These are phyloP conservation scores for Strigamia crassipes DNA, from an alignment of 2,888 invertebrate species.

Conservation along the genomic window DNA sequence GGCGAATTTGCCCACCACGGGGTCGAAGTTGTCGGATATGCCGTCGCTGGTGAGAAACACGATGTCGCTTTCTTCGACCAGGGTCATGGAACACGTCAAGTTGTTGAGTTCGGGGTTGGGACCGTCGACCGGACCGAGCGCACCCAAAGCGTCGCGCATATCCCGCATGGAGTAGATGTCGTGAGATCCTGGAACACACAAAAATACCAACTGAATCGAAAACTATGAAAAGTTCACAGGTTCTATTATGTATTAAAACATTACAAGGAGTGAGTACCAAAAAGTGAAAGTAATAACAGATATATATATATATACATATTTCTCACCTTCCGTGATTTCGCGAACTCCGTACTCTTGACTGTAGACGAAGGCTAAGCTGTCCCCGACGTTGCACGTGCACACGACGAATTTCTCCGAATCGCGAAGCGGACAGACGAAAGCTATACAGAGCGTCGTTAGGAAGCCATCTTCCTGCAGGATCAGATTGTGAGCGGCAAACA, in stretches of 20 bases:
- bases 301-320: too few relatives aligned
- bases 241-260: too few relatives aligned
- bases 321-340: constrained; percentile 72
- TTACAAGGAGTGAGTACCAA: too few relatives aligned
- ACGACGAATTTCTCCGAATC: constrained; percentile 67
- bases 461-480: constrained; percentile 81
- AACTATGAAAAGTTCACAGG: too few relatives aligned
- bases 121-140: constrained; percentile 84
- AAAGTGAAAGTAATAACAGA: too few relatives aligned
- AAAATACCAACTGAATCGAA: too few relatives aligned
- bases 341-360: constrained; percentile 75
- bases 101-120: constrained; percentile 83
- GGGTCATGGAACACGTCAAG: constrained; percentile 80
- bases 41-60: constrained; percentile 89
- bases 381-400: constrained; percentile 87
- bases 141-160: constrained; percentile 86
- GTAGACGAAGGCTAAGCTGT: constrained; percentile 86
- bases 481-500: constrained; percentile 82
- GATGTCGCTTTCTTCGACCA: constrained; percentile 77
- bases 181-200: too few relatives aligned
- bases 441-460: constrained; percentile 81
- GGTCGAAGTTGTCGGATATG: constrained; percentile 87
- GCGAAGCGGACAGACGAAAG: constrained; percentile 70
- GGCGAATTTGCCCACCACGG: constrained; percentile 86
- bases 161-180: constrained; percentile 81